phyloP scores from a whole-genome alignment of 2,113 vertebrate genomes.

The Centropus bengalensis region DNA sequence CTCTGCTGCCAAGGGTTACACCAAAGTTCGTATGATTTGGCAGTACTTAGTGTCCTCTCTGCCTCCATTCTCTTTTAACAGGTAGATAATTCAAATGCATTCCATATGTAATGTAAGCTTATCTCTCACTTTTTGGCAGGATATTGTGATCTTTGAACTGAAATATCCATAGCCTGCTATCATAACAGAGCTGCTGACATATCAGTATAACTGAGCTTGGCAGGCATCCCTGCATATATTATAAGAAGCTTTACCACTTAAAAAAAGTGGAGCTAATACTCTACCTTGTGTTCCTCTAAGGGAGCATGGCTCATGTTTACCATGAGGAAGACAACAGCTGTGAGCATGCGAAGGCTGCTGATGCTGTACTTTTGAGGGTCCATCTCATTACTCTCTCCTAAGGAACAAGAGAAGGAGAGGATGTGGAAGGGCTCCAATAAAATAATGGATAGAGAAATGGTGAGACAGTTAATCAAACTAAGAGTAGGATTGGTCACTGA shows the following conservation, averaged over 20 bases:
- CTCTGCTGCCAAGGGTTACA: neutral
- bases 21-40: neutral
- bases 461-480: neutral
- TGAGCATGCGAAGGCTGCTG: neutral
- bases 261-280: neutral
- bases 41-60: neutral
- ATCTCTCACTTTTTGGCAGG: slow-evolving; percentile 8
- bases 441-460: neutral
- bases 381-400: neutral
- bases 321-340: neutral
- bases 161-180: slow-evolving; percentile 34
- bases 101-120: slow-evolving; percentile 1
- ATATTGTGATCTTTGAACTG: slow-evolving; percentile 45
- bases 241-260: neutral
- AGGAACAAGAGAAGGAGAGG: neutral
- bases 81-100: neutral
- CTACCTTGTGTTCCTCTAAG: neutral
- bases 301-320: neutral
- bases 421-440: neutral
- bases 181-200: slow-evolving; percentile 39
- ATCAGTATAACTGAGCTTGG: slow-evolving; percentile 29
- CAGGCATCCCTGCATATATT: slow-evolving; percentile 21
- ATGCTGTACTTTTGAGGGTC: neutral
- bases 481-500: neutral
- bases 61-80: neutral